Conservation (phyloP, 2,888 invertebrate genomes). For the Acrocyrtus sp. region DNA sequence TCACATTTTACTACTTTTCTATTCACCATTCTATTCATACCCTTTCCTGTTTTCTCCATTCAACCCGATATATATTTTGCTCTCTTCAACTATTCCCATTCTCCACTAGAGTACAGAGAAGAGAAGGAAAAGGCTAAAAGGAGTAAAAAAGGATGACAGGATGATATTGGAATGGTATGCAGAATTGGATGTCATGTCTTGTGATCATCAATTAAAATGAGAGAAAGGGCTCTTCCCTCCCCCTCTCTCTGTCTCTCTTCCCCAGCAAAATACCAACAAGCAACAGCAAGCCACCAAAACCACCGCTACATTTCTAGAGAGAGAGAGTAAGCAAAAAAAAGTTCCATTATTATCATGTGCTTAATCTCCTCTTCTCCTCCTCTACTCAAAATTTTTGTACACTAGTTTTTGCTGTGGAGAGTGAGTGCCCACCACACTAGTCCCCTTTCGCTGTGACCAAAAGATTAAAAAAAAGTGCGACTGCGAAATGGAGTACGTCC, state of each 20-base stretch:
- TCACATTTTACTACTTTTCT: neutral
- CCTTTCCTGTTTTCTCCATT: neutral
- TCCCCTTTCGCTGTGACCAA: too few species aligned
- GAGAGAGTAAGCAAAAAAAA: too few species aligned
- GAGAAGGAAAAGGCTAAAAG: neutral
- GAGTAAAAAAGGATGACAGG: neutral
- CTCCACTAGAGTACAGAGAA: neutral
- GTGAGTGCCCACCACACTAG: too few species aligned
- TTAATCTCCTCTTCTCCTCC: too few species aligned
- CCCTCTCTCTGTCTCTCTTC: too few species aligned
- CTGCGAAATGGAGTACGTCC: too few species aligned
- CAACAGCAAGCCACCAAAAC: neutral
- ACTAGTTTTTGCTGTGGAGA: too few species aligned
- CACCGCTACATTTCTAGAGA: neutral
- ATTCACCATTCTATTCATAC: neutral
- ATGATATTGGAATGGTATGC: constrained; percentile 22
- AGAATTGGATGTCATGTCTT: constrained; percentile 41
- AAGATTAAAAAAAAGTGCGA: too few species aligned
- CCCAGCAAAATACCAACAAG: neutral
- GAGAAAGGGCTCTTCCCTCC: too few species aligned
- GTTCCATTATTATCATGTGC: too few species aligned
- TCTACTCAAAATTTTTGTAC: too few species aligned
- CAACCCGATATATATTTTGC: too few species aligned
- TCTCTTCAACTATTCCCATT: neutral
- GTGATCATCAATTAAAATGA: constrained; percentile 48